Conservation (phyloP, 2,113 vertebrate genomes). For the Campylorhamphus procurvoides region DNA sequence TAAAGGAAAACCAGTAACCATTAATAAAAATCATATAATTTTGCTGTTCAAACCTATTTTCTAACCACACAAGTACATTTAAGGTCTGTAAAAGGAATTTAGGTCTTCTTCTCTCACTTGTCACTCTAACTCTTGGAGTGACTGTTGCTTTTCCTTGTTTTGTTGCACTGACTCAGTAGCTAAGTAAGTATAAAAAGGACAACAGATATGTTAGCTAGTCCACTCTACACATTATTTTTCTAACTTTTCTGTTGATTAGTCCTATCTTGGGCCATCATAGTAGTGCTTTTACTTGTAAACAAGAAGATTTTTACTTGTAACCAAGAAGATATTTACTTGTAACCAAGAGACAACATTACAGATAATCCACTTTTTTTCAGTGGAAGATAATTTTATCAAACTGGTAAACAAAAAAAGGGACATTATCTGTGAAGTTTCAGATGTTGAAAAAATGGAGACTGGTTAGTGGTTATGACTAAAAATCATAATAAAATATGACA, state of each 20-base stretch:
- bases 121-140: not conserved
- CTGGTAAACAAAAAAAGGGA: not conserved
- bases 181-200: not conserved
- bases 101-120: not conserved
- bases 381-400: not conserved
- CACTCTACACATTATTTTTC: not conserved
- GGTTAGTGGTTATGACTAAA: not conserved
- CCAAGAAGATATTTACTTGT: not conserved
- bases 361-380: not conserved
- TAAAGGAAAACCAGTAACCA: not conserved
- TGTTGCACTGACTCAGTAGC: not conserved
- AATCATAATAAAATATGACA: not conserved
- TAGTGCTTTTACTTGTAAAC: not conserved
- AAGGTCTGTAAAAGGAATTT: not conserved
- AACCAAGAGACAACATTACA: not conserved
- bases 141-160: not conserved
- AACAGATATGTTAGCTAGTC: not conserved
- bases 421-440: not conserved
- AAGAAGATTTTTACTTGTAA: not conserved
- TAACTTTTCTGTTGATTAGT: not conserved
- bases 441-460: not conserved
- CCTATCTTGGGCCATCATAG: not conserved
- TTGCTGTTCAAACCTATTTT: not conserved
- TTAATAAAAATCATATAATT: not conserved
- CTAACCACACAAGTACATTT: not conserved